These are phyloP conservation scores for Polyommatus icarus DNA, from an alignment of 2,888 invertebrate species.

Conservation along the genomic window DNA sequence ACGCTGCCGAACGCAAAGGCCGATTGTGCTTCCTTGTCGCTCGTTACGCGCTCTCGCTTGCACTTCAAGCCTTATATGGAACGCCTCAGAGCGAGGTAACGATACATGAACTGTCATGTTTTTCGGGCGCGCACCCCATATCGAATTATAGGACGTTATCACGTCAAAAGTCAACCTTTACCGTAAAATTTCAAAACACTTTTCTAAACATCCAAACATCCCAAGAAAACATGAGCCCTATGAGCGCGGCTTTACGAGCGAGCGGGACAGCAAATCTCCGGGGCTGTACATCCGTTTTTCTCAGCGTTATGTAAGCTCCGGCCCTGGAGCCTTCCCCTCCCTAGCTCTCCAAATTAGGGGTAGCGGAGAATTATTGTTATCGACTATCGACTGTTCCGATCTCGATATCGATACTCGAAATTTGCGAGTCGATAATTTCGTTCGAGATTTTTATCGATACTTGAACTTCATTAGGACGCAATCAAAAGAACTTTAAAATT, in stretches of 20 bases:
- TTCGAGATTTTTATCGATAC: not conserved
- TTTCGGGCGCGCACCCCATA: too few relatives aligned
- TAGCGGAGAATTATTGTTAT: slow-evolving; percentile 32
- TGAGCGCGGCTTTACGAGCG: slow-evolving; percentile 54
- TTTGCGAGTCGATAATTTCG: slow-evolving; percentile 9
- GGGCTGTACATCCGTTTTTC: slow-evolving; percentile 73
- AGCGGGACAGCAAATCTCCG: slow-evolving; percentile 61
- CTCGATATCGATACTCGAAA: slow-evolving; percentile 28
- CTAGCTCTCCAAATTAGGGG: slow-evolving; percentile 36
- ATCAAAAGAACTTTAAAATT: not conserved
- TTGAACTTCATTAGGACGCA: not conserved
- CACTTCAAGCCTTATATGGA: too few relatives aligned
- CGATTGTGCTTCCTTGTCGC: too few relatives aligned
- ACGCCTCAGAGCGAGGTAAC: too few relatives aligned
- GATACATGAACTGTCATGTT: too few relatives aligned
- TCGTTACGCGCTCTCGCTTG: too few relatives aligned
- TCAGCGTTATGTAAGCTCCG: slow-evolving; percentile 76
- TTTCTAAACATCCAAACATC: slow-evolving; percentile 24
- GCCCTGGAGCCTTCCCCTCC: slow-evolving; percentile 68
- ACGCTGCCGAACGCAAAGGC: too few relatives aligned
- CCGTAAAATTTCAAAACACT: too few relatives aligned
- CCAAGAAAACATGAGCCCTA: slow-evolving; percentile 46
- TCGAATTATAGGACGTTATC: too few relatives aligned
- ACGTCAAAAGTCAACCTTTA: too few relatives aligned
- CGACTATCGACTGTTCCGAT: slow-evolving; percentile 21